phyloP scores from a whole-genome alignment of 1,140 invertebrate genomes.

The Triops cancriformis region DNA sequence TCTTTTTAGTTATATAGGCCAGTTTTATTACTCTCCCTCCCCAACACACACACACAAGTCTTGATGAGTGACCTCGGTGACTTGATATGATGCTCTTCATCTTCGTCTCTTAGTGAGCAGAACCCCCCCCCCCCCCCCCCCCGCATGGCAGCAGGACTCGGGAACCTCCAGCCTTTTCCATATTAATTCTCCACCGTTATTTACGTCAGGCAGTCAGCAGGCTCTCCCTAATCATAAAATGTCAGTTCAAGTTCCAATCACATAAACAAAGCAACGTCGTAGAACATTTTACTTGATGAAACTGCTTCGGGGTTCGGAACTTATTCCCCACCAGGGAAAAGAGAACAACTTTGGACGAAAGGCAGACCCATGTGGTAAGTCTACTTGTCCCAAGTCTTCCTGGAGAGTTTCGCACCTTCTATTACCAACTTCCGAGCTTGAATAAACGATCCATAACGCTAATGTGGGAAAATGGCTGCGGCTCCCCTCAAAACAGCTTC shows the following conservation, averaged over 20 bases:
- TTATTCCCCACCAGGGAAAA: no score
- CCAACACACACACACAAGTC: not conserved
- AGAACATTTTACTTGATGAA: not conserved
- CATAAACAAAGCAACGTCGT: not conserved
- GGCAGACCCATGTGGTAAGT: no score
- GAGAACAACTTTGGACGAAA: no score
- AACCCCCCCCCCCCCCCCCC: not conserved
- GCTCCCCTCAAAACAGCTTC: not conserved
- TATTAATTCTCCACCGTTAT: not conserved
- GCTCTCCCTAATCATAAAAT: not conserved
- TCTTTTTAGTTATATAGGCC: not conserved
- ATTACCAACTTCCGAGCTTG: not conserved
- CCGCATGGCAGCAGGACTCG: not conserved
- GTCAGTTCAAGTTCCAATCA: constrained; percentile 5
- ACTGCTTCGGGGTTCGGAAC: not conserved
- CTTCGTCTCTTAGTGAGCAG: not conserved
- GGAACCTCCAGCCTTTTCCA: not conserved
- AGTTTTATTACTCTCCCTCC: not conserved
- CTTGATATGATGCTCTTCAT: constrained; percentile 14
- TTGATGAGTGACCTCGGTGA: constrained; percentile 8
- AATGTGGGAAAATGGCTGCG: not conserved
- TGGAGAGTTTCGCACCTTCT: not conserved
- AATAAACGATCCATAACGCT: constrained; percentile 2
- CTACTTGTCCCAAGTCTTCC: not conserved
- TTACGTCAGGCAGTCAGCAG: not conserved